These are phyloP conservation scores for Helobdella robusta DNA, from an alignment of 2,888 invertebrate genomes.

Conservation along the genomic window DNA sequence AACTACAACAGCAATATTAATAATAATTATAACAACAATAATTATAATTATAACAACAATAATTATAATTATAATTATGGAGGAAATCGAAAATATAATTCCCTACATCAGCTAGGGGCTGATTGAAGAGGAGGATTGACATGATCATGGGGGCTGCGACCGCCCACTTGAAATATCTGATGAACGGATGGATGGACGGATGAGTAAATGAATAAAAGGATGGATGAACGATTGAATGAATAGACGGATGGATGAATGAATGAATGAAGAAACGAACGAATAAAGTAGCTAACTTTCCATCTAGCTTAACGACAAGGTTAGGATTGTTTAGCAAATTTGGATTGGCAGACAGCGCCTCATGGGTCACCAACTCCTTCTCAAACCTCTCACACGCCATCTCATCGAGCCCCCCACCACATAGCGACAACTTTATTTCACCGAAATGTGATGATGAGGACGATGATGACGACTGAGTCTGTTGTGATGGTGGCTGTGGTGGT, in stretches of 20 bases:
- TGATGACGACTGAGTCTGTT: background rate
- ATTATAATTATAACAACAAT: background rate
- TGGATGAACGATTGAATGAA: too few species aligned
- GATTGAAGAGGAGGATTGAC: conserved; percentile 73
- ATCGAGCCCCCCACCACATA: conserved; percentile 60
- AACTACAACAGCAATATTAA: too few species aligned
- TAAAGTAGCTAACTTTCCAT: conserved; percentile 63
- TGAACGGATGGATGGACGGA: conserved; percentile 10
- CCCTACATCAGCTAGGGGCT: conserved; percentile 61
- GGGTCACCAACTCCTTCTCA: conserved; percentile 57
- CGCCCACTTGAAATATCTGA: conserved; percentile 70
- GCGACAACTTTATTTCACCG: conserved; percentile 55
- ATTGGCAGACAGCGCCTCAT: conserved; percentile 58
- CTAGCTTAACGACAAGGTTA: conserved; percentile 73
- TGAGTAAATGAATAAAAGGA: too few species aligned
- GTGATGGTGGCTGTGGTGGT: background rate
- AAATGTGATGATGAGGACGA: too few species aligned
- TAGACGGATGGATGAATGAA: too few species aligned
- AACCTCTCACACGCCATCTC: conserved; percentile 58
- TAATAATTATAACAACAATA: background rate
- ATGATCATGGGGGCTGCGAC: conserved; percentile 82
- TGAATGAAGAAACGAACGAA: too few species aligned
- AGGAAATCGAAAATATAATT: too few species aligned
- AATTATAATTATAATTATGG: background rate
- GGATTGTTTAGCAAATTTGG: conserved; percentile 65